Evolutionary conservation across 2,888 invertebrate genomes (phyloP).

Genomic region (Torymus auratus): DNA sequence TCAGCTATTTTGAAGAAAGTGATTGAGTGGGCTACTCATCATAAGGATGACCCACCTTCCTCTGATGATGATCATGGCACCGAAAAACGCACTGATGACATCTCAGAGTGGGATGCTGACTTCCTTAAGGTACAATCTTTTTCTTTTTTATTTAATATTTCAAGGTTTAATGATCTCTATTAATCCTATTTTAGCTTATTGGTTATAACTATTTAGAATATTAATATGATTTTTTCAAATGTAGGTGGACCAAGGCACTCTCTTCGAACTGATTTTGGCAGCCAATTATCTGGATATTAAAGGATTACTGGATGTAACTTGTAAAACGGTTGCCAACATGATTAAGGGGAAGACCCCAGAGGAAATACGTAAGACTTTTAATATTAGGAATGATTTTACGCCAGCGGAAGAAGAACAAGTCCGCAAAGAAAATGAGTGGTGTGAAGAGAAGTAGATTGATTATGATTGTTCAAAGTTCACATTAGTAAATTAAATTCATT

Average conservation of each 20-base stretch:
- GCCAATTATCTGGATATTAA: constrained; percentile 98
- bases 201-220: neutral
- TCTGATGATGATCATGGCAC: constrained; percentile 96
- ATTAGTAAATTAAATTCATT: too few relatives aligned
- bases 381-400: constrained; percentile 97
- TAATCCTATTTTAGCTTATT: neutral
- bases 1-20: constrained; percentile 95
- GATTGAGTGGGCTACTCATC: constrained; percentile 91
- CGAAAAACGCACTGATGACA: constrained; percentile 97
- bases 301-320: constrained; percentile 96
- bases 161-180: neutral
- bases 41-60: constrained; percentile 91
- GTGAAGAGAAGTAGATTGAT: constrained; percentile 86
- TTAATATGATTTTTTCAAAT: constrained; percentile 42
- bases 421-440: constrained; percentile 97
- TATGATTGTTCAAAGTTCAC: constrained; percentile 12
- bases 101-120: constrained; percentile 98
- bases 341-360: constrained; percentile 99
- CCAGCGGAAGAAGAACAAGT: constrained; percentile 98
- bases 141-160: neutral
- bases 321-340: constrained; percentile 99
- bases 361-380: constrained; percentile 97
- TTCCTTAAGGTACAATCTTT: constrained; percentile 84
- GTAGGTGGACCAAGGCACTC: constrained; percentile 94
- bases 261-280: constrained; percentile 97